phyloP scores from a whole-genome alignment of 2,888 invertebrate species.

The Lycophotia porphyrea region DNA sequence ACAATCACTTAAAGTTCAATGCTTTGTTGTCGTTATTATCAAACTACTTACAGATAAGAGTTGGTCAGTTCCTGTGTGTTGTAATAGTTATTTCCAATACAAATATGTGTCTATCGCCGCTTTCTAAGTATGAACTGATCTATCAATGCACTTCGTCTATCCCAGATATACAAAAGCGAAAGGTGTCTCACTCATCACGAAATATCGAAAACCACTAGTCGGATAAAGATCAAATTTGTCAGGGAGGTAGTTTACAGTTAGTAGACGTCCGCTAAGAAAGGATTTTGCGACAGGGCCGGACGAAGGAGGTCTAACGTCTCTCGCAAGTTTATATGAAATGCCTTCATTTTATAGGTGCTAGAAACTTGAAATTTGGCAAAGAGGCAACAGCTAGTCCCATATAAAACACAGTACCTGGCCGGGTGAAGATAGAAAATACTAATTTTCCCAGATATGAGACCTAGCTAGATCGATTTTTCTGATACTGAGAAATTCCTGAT shows the following conservation, averaged over 20 bases:
- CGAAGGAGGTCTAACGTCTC: too few relatives aligned
- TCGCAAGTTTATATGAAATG: too few relatives aligned
- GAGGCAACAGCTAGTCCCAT: too few relatives aligned
- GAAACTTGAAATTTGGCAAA: too few relatives aligned
- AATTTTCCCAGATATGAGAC: not conserved
- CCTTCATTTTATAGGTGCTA: too few relatives aligned
- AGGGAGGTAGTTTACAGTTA: too few relatives aligned
- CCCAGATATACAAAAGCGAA: too few relatives aligned
- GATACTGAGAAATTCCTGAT: not conserved
- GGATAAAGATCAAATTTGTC: too few relatives aligned
- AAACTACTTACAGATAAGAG: conserved; percentile 45
- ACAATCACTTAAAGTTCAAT: conserved; percentile 55
- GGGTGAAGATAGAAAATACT: not conserved
- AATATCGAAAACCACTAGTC: too few relatives aligned
- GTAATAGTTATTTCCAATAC: conserved; percentile 47
- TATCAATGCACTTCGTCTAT: not conserved
- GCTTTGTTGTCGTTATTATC: conserved; percentile 55
- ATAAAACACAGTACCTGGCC: not conserved
- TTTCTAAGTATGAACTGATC: not conserved
- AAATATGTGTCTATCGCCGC: not conserved
- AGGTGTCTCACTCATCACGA: too few relatives aligned
- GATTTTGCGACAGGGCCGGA: too few relatives aligned
- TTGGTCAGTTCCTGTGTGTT: conserved; percentile 53
- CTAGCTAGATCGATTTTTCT: not conserved
- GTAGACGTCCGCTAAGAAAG: too few relatives aligned